Evolutionary conservation across 2,888 invertebrate species (phyloP), one percentile per base, ranked within the genome.

Genomic region (Antitype chi): DNA sequence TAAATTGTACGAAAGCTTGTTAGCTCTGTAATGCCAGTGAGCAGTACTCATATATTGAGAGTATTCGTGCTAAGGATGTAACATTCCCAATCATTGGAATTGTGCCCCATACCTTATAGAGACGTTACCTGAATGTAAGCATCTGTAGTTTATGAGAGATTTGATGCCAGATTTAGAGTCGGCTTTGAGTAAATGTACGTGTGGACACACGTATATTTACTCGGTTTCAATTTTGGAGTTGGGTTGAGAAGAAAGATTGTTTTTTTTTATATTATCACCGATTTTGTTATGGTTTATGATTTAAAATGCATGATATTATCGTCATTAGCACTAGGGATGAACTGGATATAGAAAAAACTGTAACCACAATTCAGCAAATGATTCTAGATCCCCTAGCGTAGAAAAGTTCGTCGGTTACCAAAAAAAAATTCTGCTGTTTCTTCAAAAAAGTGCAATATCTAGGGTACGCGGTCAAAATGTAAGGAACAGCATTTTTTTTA

Each of bases 61-160:
- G 71, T 70, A 85, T 84, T 86, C 81, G 86, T 87, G 88, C 86
- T 84, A 79, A 86, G 88, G 84, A 84, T 88, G 86, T 80, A 55
- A 86, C 84, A 85, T 86, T 82, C 88, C 82, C 81, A 86, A 88
- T 89, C 83, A 87, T 82, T 86, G 89, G 87, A 88, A 87, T 88
- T 87, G 89, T 87, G 87, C 78, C 81, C 78, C 80, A 70, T 80
- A 77, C 90, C 90, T 85, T 90, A 88, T 87, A 81, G 74, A 89
- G 90, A 86, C 76, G 85, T 80, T 81, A 79, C 84, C 77, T 71
- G 78, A 77, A 84, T 72, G 76, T 81, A 74, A 76, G 70, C 73
- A 76, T 73, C 74, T 55, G 72, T 73, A 68, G 74, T 83, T 85
- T 85, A 81, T 80, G 70, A 80, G 66, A 74, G 75, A 70, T 82